A percentile compares a stretch with the other conserved stretches of the same genome.
These are phyloP conservation scores for Brachionus paranguensis DNA, from an alignment of 1,140 invertebrate species.

Conservation along the genomic window DNA sequence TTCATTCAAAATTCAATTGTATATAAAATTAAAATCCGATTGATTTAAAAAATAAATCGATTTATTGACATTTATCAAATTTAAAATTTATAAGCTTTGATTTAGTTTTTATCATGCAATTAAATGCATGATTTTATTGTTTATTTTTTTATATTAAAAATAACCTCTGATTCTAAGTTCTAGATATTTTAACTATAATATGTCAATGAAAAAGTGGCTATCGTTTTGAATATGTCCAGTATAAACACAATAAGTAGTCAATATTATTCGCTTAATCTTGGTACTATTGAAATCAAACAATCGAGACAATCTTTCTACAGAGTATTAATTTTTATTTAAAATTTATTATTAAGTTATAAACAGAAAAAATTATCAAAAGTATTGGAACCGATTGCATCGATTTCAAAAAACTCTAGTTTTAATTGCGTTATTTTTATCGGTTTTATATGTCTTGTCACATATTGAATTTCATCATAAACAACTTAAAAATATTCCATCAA, in stretches of 20 bases:
- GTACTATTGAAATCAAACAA: slow-evolving; percentile 35
- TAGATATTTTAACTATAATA: neutral
- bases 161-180: neutral
- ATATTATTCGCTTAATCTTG: slow-evolving; percentile 38
- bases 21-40: neutral
- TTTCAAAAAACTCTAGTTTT: slow-evolving; percentile 34
- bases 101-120: slow-evolving; percentile 6
- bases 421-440: neutral
- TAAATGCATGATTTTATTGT: neutral
- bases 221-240: neutral
- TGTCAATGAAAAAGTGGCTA: neutral
- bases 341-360: neutral
- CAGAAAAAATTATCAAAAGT: neutral
- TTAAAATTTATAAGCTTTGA: neutral
- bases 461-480: slow-evolving; percentile 29
- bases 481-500: slow-evolving; percentile 38
- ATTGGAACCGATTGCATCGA: slow-evolving; percentile 22
- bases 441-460: slow-evolving; percentile 29
- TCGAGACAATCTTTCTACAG: slow-evolving; percentile 17
- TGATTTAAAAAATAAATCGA: neutral
- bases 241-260: slow-evolving; percentile 19
- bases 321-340: neutral
- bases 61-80: neutral
- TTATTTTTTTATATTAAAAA: neutral
- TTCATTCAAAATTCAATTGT: neutral